Evolutionary conservation across 2,797 vertebrate species (phyloP), one percentile per base, ranked within the genome.

Genomic region (Paratrypauchen microcephalus): DNA sequence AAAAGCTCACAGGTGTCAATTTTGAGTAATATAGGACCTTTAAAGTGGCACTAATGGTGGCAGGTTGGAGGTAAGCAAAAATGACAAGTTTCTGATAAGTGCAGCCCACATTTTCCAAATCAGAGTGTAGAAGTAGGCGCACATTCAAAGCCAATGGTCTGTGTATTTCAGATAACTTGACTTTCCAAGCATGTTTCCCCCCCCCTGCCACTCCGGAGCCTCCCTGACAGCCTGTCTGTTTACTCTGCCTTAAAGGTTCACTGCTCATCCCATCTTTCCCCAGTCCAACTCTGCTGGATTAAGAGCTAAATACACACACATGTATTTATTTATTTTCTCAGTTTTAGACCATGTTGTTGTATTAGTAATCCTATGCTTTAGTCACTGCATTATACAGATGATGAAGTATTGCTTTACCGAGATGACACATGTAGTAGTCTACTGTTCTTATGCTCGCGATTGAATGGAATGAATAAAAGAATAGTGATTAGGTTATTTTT

Each of bases 221-320:
- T 70, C 60, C 72, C 73, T 87, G 82, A 79, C 83, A 82, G 84
- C 68, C 52, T 66, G 73, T 84, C 77, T 88, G 73, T 86, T 83
- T 86, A 80, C 80, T 83, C 83, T 75, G 81, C 67, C 71, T 83
- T 71, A 39, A 74, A 80, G 86, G 68, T 86, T 78, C 21, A 6
- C 73, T 80, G 77, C 77, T 84, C 78, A 66, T 79, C 68, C 82
- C 65, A 74, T 83, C 78, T 76, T 74, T 66, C 56, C 62, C 59
- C 74, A 73, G 77, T 81, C 73, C 77, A 84, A 74, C 74, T 75
- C 68, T 39, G 76, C 63, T 70, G 82, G 87, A 89, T 88, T 87
- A 79, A 79, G 69, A 74, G 71, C 74, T 66, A 83, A 78, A 77
- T 83, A 75, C 82, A 74, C 74, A 71, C 78, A 81, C 75, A 79